A percentile compares a stretch with the other conserved stretches of the same genome.
phyloP scores from a whole-genome alignment of 2,888 invertebrate species.

The Thecocarcelia acutangulata region DNA sequence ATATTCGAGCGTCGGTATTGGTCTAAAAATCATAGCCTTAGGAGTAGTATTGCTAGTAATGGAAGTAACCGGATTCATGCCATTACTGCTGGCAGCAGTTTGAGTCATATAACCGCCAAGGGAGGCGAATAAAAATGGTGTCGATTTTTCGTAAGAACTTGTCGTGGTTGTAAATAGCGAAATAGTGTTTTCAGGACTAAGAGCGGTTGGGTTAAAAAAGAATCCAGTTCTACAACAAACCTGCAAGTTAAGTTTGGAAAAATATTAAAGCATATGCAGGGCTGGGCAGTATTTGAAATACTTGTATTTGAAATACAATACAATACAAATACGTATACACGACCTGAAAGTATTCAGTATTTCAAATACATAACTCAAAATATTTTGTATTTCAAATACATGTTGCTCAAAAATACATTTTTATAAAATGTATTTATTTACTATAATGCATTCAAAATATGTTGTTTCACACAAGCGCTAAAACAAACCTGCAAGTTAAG shows the following conservation, averaged over 20 bases:
- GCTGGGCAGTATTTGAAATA: no score
- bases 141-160: not conserved
- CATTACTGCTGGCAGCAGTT: conserved; percentile 7
- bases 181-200: not conserved
- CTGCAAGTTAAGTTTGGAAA: conserved; percentile 12
- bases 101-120: conserved; percentile 26
- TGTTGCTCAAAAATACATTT: no score
- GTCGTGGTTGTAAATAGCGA: no score
- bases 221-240: conserved; percentile 44
- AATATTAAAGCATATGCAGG: not conserved
- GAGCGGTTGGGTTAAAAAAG: not conserved
- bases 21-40: conserved; percentile 17
- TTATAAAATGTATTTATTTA: no score
- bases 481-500: no score
- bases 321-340: no score
- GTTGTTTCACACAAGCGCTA: no score
- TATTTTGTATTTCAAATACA: no score
- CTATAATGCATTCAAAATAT: no score
- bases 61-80: not conserved
- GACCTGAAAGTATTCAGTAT: no score
- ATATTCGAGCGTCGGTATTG: not conserved
- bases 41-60: not conserved
- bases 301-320: no score
- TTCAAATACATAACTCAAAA: no score
- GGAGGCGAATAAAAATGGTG: conserved; percentile 66